Base-by-base conservation (phyloP, 2,888 invertebrate species). In the Chelonus formosanus region DNA sequence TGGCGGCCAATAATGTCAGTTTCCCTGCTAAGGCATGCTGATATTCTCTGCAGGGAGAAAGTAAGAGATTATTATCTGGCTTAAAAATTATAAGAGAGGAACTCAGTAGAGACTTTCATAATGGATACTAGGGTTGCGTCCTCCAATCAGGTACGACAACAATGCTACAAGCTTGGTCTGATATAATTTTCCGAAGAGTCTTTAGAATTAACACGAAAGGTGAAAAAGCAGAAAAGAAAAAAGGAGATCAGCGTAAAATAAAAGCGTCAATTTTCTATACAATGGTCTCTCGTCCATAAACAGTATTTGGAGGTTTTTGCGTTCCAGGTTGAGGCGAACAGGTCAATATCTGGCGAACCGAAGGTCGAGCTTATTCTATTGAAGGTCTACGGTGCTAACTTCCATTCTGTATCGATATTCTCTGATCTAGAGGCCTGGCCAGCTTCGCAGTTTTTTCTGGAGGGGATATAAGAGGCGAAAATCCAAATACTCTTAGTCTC, bases 171-270 rank as follows among this genome's bases (percentile, higher is more conserved):
- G 61, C 36, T 47, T 45, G 5, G 8, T 66, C 69, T 2, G n/a
- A 4, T 31, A 2, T 36, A 6, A 67, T 67, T 48, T 69, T 69
- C 8, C 45, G n/a, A 6, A 71, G 34, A 0, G 40, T 31, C 0
- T 58, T 63, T 31, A 60, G 10, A 44, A 68, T 64, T 6, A 68
- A 5, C 0, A 61, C 52, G 20, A 70, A 66, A 0, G 67, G 67
- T 2, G 67, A 65, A 7, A 70, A 70, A 4, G 68, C 68, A 4
- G 65, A 70, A 34, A 68, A 67, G 10, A 63, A 63, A 40, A 45
- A 63, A 47, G 31, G 6, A 5, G 52, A 10, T 65, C 67, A 70
- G 4, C n/a, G 5, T 4, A 67, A 8, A 2, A 65, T 67, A 43
- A 67, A 69, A 2, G 67, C 68, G 5, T 69, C 68, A 6, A 70